Conservation (phyloP, 2,888 invertebrate genomes). For the Xylota sylvarum region DNA sequence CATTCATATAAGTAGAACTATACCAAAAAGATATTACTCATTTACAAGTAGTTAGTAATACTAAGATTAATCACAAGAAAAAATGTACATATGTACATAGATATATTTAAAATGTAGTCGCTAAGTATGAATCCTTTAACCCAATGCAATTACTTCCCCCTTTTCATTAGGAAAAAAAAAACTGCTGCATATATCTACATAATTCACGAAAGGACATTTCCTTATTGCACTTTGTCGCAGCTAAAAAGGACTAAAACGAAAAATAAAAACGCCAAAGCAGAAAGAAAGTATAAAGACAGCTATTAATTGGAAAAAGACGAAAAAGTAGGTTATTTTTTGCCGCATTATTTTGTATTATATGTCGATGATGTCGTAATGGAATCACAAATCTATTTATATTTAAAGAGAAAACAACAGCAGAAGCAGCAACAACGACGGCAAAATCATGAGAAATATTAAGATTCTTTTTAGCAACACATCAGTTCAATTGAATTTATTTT, state of each 20-base stretch:
- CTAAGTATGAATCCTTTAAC: conserved; percentile 15
- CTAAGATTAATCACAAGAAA: too few relatives aligned
- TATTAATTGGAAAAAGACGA: conserved; percentile 54
- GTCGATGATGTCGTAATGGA: conserved; percentile 70
- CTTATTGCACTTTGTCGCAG: conserved; percentile 37
- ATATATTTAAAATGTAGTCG: not conserved
- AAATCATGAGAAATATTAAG: conserved; percentile 54
- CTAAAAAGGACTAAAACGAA: conserved; percentile 34
- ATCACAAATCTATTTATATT: conserved; percentile 71
- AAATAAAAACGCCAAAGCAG: not conserved
- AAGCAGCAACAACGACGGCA: conserved; percentile 11
- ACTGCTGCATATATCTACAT: conserved; percentile 27
- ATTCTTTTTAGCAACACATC: conserved; percentile 40
- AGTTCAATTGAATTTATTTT: conserved; percentile 40
- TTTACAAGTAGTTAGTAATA: too few relatives aligned
- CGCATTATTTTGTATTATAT: conserved; percentile 66
- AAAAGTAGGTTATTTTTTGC: conserved; percentile 69
- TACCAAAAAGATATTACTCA: too few relatives aligned
- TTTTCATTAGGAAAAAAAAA: not conserved
- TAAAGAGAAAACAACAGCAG: conserved; percentile 33
- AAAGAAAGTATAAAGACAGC: conserved; percentile 38
- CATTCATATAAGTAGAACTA: too few relatives aligned
- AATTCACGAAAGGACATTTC: conserved; percentile 40
- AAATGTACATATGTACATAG: not conserved
- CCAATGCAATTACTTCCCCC: conserved; percentile 13